Evolutionary conservation across 2,113 vertebrate genomes (phyloP).

Genomic region (crab-eating macaque (Macaca fascicularis)): T2T-MFA8v1.1 NC_088379.1:102825001-102825500

Average conservation of each 20-base stretch:
- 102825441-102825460: not conserved
- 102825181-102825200: not conserved
- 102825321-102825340: not conserved
- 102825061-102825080: not conserved
- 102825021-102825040: not conserved
- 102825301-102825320: not conserved
- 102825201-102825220: not conserved
- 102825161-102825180: not conserved
- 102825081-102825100: not conserved
- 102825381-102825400: not conserved
- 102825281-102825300: not conserved
- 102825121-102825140: not conserved
- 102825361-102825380: not conserved
- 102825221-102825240: not conserved
- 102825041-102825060: constrained; percentile 7
- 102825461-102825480: not conserved
- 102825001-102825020: not conserved
- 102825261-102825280: not conserved
- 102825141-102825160: not conserved
- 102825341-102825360: not conserved
- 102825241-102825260: not conserved
- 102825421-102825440: not conserved
- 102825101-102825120: not conserved
- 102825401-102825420: not conserved
- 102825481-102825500: not conserved